phyloP scores from a whole-genome alignment of 2,888 invertebrate genomes.

The Polyploca ridens region DNA sequence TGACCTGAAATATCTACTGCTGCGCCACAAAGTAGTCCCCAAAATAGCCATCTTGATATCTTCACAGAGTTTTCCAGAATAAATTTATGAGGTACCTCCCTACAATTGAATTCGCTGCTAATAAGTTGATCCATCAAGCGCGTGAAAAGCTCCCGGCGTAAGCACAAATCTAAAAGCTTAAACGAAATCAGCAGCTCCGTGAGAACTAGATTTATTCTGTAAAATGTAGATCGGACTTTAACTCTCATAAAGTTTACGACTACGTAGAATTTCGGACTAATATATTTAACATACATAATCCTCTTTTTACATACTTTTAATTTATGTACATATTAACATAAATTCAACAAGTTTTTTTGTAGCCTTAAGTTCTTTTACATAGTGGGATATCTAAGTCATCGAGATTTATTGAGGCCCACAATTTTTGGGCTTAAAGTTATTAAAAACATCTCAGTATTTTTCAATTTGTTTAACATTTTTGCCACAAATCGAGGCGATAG shows the following conservation, averaged over 20 bases:
- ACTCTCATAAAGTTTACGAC: background rate
- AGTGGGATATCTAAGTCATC: background rate
- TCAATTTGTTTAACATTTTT: background rate
- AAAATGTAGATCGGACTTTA: background rate
- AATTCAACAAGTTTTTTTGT: background rate
- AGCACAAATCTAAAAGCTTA: slow-evolving; percentile 50
- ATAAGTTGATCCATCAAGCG: slow-evolving; percentile 44
- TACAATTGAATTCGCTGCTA: slow-evolving; percentile 43
- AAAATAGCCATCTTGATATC: slow-evolving; percentile 42
- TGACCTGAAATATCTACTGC: slow-evolving; percentile 47
- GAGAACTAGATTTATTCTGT: slow-evolving; percentile 57
- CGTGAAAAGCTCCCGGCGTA: slow-evolving; percentile 42
- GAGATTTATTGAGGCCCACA: background rate
- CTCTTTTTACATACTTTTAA: background rate
- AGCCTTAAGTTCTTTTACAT: background rate
- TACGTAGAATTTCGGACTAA: background rate
- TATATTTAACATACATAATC: slow-evolving; percentile 2
- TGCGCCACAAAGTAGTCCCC: slow-evolving; percentile 28
- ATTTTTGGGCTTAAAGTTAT: background rate
- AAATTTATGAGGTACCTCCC: slow-evolving; percentile 28
- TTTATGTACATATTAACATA: background rate
- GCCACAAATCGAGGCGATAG: background rate
- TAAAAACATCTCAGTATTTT: background rate
- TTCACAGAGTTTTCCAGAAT: slow-evolving; percentile 43
- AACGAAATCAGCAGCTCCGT: slow-evolving; percentile 52